phyloP scores from a whole-genome alignment of 1,140 invertebrate species.

The Drosophila parvula region DNA sequence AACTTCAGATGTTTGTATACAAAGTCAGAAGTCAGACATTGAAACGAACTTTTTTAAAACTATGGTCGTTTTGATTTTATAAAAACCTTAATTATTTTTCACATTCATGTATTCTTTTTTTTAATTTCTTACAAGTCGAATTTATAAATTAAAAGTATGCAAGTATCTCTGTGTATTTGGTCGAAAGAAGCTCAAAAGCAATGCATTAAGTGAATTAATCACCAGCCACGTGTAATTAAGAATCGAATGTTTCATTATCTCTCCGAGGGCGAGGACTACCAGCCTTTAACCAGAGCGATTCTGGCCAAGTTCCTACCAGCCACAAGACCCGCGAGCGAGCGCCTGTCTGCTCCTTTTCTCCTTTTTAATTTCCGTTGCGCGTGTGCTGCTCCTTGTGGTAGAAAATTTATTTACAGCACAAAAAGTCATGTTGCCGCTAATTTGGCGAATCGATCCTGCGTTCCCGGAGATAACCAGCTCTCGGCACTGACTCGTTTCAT shows the following conservation, averaged over 20 bases:
- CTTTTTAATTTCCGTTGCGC: slow-evolving; percentile 59
- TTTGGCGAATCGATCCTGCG: slow-evolving; percentile 54
- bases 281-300: slow-evolving; percentile 1
- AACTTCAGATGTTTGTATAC: not conserved
- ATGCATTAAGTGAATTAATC: slow-evolving; percentile 47
- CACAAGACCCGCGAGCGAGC: slow-evolving; percentile 6
- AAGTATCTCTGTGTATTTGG: slow-evolving; percentile 1
- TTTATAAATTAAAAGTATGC: not conserved
- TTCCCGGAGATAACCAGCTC: slow-evolving; percentile 5
- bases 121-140: not conserved
- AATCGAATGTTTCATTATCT: slow-evolving; percentile 55
- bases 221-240: slow-evolving; percentile 36
- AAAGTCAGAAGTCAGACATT: too few relatives aligned
- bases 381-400: slow-evolving; percentile 41
- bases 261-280: slow-evolving; percentile 1
- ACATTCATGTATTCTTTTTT: too few relatives aligned
- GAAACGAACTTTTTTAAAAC: too few relatives aligned
- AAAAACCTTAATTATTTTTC: too few relatives aligned
- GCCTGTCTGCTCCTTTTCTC: slow-evolving; percentile 33
- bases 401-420: slow-evolving; percentile 60
- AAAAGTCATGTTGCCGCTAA: slow-evolving; percentile 66
- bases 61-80: too few relatives aligned
- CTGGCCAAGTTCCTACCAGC: slow-evolving; percentile 11
- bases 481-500: slow-evolving; percentile 11
- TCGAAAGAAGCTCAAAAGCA: not conserved